Conservation (phyloP, 2,113 vertebrate genomes). For the Ondatra zibethicus region DNA sequence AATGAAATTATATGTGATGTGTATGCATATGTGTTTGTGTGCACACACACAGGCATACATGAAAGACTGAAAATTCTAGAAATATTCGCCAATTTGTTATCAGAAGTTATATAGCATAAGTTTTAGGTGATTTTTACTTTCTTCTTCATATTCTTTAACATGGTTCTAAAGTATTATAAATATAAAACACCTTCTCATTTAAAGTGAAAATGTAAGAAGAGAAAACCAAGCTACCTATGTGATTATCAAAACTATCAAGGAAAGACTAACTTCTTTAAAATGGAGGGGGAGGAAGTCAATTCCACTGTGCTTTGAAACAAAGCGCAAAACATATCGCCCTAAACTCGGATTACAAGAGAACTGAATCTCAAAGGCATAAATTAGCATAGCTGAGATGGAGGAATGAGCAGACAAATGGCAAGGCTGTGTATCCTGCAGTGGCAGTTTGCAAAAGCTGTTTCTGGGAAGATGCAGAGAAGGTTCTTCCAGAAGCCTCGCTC, state of each 20-base stretch:
- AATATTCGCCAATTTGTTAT: not conserved
- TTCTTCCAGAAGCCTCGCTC: not conserved
- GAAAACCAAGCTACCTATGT: not conserved
- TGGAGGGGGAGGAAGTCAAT: not conserved
- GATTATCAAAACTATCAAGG: slow-evolving; percentile 34
- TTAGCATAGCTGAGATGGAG: not conserved
- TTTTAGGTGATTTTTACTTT: not conserved
- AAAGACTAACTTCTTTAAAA: not conserved
- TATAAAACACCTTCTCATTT: not conserved
- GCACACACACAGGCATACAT: too few species aligned
- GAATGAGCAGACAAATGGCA: not conserved
- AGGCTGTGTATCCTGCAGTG: not conserved
- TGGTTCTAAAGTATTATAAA: not conserved
- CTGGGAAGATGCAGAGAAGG: not conserved
- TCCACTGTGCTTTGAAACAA: slow-evolving; percentile 22
- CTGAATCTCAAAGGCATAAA: not conserved
- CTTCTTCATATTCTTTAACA: not conserved
- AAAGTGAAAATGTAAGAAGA: not conserved
- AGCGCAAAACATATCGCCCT: not conserved
- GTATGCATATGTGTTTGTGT: accelerated
- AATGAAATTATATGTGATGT: not conserved
- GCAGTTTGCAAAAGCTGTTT: slow-evolving; percentile 58
- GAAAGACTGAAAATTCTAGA: not conserved
- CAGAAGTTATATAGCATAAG: not conserved
- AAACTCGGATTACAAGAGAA: not conserved